A percentile compares a stretch with the other conserved stretches of the same genome.
Conservation (phyloP, 2,797 vertebrate species). For the Myotis daubentonii region DNA sequence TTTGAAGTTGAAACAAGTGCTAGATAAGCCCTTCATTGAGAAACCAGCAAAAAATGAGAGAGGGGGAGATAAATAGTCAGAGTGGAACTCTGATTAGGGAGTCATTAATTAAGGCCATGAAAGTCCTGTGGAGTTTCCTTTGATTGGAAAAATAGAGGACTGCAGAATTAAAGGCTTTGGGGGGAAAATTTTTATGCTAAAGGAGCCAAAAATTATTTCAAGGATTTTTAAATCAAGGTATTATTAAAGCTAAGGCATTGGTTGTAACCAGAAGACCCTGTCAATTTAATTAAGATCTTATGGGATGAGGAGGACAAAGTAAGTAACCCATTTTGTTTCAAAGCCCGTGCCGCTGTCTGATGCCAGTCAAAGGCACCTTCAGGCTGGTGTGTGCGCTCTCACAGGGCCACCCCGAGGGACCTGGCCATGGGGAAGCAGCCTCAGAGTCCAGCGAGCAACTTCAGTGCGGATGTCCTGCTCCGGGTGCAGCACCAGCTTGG, state of each 20-base stretch:
- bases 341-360: neutral
- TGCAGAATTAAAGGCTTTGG: constrained; percentile 68
- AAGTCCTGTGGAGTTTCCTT: neutral
- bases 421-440: neutral
- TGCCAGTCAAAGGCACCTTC: neutral
- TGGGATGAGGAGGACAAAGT: neutral
- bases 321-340: neutral
- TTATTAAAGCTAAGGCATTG: constrained; percentile 19
- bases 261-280: constrained; percentile 28
- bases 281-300: constrained; percentile 45
- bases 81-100: constrained; percentile 12
- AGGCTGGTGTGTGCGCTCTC: neutral
- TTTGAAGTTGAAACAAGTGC: constrained; percentile 75
- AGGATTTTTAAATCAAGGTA: constrained; percentile 41
- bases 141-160: constrained; percentile 56
- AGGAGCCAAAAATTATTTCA: constrained; percentile 27
- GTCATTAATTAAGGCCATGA: constrained; percentile 55
- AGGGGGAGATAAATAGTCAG: constrained; percentile 21
- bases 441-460: rapidly evolving
- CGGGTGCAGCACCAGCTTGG: rapidly evolving
- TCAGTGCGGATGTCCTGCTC: neutral
- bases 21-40: constrained; percentile 72
- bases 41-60: neutral
- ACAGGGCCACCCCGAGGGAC: neutral
- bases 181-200: constrained; percentile 54